A percentile compares a stretch with the other conserved stretches of the same genome.
phyloP scores from a whole-genome alignment of 2,797 vertebrate species.

The Anomalospiza imberbis region DNA sequence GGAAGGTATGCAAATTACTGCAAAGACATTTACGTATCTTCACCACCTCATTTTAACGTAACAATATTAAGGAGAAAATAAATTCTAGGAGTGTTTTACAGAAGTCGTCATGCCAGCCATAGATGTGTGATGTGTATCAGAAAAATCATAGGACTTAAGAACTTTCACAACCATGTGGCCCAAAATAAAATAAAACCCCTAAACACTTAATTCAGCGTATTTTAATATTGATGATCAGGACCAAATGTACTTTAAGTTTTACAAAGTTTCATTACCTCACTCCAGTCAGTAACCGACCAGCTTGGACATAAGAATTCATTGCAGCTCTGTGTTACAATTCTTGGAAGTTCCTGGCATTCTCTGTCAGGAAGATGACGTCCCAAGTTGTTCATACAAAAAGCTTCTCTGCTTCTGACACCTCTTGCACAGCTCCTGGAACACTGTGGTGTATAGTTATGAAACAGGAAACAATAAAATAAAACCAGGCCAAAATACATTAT shows the following conservation, averaged over 20 bases:
- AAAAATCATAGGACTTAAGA: not conserved
- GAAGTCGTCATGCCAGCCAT: not conserved
- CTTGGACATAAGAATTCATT: slow-evolving; percentile 86
- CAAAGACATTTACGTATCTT: not conserved
- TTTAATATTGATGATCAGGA: not conserved
- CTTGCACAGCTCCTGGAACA: slow-evolving; percentile 90
- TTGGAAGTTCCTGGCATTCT: slow-evolving; percentile 83
- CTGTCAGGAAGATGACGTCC: slow-evolving; percentile 83
- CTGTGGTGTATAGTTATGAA: slow-evolving; percentile 63
- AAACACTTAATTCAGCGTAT: not conserved
- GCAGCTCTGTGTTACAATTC: slow-evolving; percentile 78
- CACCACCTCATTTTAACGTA: not conserved
- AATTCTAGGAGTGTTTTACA: not conserved
- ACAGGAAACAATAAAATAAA: not conserved
- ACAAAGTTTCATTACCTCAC: slow-evolving; percentile 79
- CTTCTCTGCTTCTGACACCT: slow-evolving; percentile 84
- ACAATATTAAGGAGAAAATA: not conserved
- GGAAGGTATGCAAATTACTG: not conserved
- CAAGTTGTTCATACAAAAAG: slow-evolving; percentile 89
- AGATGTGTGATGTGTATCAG: not conserved
- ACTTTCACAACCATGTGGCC: not conserved
- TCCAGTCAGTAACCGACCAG: slow-evolving; percentile 91
- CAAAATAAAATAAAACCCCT: not conserved
- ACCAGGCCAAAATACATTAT: not conserved
- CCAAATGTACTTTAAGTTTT: not conserved